Percentiles rank a stretch among this genome's conserved stretches.
Evolutionary conservation across 1,140 invertebrate genomes (phyloP).

Genomic region (Pseudobourletiella spinata): DNA sequence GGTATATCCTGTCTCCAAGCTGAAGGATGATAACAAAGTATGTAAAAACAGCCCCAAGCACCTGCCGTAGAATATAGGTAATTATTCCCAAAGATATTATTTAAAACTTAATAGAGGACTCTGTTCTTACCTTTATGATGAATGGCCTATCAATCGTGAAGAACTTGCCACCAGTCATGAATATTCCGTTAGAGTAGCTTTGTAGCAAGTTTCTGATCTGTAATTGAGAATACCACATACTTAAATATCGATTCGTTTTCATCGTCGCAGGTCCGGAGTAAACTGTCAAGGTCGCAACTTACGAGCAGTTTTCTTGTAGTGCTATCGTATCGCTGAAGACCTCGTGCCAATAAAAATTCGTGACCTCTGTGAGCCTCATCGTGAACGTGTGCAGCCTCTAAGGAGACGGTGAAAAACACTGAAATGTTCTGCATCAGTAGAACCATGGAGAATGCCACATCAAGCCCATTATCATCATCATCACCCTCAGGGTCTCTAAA

Average conservation of each 20-base stretch:
- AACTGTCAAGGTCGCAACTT: too few species aligned
- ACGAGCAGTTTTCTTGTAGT: slow-evolving; percentile 18
- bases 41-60: slow-evolving; percentile 30
- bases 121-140: slow-evolving; percentile 28
- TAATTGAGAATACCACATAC: not conserved
- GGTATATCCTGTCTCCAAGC: slow-evolving; percentile 17
- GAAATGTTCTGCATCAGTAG: slow-evolving; percentile 26
- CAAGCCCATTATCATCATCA: not conserved
- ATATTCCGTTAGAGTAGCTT: slow-evolving; percentile 22
- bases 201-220: slow-evolving; percentile 23
- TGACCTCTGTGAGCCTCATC: slow-evolving; percentile 27
- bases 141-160: slow-evolving; percentile 31
- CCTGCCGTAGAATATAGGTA: slow-evolving; percentile 6
- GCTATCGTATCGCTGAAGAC: slow-evolving; percentile 9
- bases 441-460: slow-evolving; percentile 20
- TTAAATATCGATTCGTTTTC: not conserved
- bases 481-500: not conserved
- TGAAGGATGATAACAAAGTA: slow-evolving; percentile 36
- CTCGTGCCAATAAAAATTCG: slow-evolving; percentile 12
- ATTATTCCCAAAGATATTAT: not conserved
- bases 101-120: not conserved
- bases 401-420: slow-evolving; percentile 28
- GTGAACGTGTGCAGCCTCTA: slow-evolving; percentile 26
- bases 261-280: too few species aligned
- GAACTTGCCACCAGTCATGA: slow-evolving; percentile 31